phyloP scores from a whole-genome alignment of 2,113 vertebrate genomes.

The Heterotilapia buettikoferi region DNA sequence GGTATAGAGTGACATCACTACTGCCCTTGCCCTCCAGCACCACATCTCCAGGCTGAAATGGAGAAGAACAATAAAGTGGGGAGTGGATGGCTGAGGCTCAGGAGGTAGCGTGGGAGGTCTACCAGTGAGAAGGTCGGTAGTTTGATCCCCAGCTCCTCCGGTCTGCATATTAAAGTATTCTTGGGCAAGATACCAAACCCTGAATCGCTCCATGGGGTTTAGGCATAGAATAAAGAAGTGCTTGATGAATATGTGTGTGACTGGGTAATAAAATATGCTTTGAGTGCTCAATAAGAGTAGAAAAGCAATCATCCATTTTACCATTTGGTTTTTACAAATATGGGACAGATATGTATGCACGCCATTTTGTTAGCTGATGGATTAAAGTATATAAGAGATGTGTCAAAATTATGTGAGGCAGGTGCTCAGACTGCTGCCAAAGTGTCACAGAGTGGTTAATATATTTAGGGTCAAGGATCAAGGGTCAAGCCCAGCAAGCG shows the following conservation, averaged over 20 bases:
- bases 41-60: constrained; percentile 35
- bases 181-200: not conserved
- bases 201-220: not conserved
- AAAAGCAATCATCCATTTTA: not conserved
- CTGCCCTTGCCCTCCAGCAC: not conserved
- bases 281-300: not conserved
- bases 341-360: not conserved
- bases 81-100: not conserved
- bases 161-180: not conserved
- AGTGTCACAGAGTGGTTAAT: not conserved
- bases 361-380: not conserved
- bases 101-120: accelerated
- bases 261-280: not conserved
- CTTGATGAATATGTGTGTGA: not conserved
- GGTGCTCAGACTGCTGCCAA: not conserved
- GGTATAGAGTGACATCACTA: constrained; percentile 69
- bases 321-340: not conserved
- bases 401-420: not conserved
- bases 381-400: not conserved
- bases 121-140: not conserved
- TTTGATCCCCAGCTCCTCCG: not conserved
- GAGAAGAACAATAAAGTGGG: not conserved
- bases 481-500: constrained; percentile 18
- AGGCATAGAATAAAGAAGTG: not conserved
- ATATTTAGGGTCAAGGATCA: not conserved